These are phyloP conservation scores for Halcyon leucocephala DNA, from an alignment of 2,797 vertebrate genomes.

Conservation along the genomic window DNA sequence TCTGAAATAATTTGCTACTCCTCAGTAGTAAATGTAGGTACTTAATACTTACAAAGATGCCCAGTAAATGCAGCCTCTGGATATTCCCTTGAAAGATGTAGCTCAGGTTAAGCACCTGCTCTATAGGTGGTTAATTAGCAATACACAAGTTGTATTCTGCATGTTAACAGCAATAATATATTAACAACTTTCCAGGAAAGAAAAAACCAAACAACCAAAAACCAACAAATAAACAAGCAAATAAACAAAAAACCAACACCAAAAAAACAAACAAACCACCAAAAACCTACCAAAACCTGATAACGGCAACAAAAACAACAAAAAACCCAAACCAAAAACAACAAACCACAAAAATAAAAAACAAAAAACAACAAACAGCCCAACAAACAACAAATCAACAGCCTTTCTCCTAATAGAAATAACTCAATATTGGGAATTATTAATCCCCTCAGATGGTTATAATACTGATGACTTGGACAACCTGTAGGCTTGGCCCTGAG, in stretches of 20 bases:
- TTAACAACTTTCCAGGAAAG: neutral
- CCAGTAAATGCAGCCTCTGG: neutral
- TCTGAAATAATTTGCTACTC: conserved; percentile 21
- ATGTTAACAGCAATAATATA: neutral
- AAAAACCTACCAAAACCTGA: no score
- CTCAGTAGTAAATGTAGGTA: neutral
- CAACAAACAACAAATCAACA: neutral
- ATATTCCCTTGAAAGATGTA: neutral
- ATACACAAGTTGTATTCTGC: conserved; percentile 20
- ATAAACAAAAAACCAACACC: no score
- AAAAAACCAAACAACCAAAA: neutral
- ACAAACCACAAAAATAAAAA: no score
- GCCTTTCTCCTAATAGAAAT: neutral
- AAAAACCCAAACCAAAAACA: neutral
- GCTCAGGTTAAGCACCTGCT: conserved; percentile 22
- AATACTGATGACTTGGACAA: neutral
- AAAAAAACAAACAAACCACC: no score
- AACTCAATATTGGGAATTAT: neutral
- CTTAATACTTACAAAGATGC: conserved; percentile 9
- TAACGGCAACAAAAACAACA: no score
- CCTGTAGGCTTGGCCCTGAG: neutral
- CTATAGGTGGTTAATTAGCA: conserved; percentile 39
- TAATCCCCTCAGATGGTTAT: neutral
- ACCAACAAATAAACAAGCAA: neutral
- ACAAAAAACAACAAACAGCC: no score